These are phyloP conservation scores for Thymelicus acteon DNA, from an alignment of 2,888 invertebrate genomes.

Conservation along the genomic window DNA sequence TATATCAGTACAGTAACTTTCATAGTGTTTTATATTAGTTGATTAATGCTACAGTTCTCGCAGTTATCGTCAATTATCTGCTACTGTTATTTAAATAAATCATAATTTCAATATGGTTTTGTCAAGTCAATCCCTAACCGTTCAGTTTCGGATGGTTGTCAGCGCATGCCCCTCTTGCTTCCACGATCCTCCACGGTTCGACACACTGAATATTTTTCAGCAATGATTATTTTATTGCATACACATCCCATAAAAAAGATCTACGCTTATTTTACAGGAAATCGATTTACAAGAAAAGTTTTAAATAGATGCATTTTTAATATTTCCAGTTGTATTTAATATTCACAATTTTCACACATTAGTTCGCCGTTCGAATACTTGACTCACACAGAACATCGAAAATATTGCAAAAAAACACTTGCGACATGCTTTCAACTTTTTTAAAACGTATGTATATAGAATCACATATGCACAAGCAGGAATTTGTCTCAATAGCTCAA, in stretches of 20 bases:
- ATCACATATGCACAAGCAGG: slow-evolving; percentile 10
- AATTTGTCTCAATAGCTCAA: not conserved
- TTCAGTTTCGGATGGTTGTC: slow-evolving; percentile 72
- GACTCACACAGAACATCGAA: slow-evolving; percentile 5
- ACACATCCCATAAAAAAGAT: slow-evolving; percentile 2
- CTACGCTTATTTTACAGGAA: not conserved
- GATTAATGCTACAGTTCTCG: not conserved
- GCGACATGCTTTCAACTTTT: slow-evolving; percentile 18
- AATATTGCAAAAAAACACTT: slow-evolving; percentile 15
- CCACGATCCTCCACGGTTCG: slow-evolving; percentile 42
- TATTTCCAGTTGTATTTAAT: not conserved
- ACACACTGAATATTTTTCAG: slow-evolving; percentile 6
- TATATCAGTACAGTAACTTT: not conserved
- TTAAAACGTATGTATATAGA: slow-evolving; percentile 15
- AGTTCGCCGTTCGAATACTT: not conserved
- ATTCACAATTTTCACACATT: not conserved
- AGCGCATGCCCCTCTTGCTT: slow-evolving; percentile 82
- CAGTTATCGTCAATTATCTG: not conserved
- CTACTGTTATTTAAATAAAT: not conserved
- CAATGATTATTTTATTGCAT: slow-evolving; percentile 22
- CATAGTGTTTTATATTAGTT: not conserved
- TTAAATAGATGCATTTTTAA: not conserved
- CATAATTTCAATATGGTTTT: slow-evolving; percentile 12
- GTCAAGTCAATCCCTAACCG: slow-evolving; percentile 11
- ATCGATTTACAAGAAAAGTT: not conserved